phyloP scores from a whole-genome alignment of 2,113 vertebrate species.

The Pipa parva region DNA sequence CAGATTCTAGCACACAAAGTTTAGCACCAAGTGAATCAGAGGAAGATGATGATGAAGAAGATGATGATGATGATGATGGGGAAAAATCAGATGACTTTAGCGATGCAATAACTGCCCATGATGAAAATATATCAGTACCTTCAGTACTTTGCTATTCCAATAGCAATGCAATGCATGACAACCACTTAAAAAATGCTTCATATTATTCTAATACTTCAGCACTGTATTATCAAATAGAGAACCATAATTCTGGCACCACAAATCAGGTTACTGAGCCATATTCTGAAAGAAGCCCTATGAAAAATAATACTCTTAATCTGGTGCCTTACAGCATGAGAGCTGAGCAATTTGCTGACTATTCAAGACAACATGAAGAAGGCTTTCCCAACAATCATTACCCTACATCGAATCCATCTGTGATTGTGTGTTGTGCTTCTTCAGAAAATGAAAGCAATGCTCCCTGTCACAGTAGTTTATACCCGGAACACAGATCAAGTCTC shows the following conservation, averaged over 20 bases:
- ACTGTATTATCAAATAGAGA: constrained; percentile 91
- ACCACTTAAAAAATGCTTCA: constrained; percentile 77
- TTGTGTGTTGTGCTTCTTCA: constrained; percentile 73
- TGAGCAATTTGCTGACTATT: constrained; percentile 77
- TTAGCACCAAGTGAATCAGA: constrained; percentile 91
- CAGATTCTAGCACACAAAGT: constrained; percentile 95
- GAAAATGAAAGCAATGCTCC: constrained; percentile 69
- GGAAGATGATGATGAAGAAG: constrained; percentile 71
- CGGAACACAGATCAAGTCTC: constrained; percentile 70
- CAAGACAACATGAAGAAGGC: constrained; percentile 68
- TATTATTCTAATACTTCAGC: constrained; percentile 80
- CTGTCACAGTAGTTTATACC: constrained; percentile 69
- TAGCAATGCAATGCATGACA: constrained; percentile 70
- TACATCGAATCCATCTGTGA: constrained; percentile 68
- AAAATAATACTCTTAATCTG: constrained; percentile 68
- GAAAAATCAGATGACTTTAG: constrained; percentile 77
- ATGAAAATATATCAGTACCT: constrained; percentile 76
- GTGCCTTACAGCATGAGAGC: constrained; percentile 79
- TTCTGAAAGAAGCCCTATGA: constrained; percentile 71
- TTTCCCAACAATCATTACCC: constrained; percentile 70
- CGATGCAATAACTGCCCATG: constrained; percentile 58
- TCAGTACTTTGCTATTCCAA: constrained; percentile 87
- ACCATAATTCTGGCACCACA: constrained; percentile 63
- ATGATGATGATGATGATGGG: constrained; percentile 71
- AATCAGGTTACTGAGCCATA: constrained; percentile 75